phyloP scores from a whole-genome alignment of 2,797 vertebrate genomes.

The Liasis olivaceus region DNA sequence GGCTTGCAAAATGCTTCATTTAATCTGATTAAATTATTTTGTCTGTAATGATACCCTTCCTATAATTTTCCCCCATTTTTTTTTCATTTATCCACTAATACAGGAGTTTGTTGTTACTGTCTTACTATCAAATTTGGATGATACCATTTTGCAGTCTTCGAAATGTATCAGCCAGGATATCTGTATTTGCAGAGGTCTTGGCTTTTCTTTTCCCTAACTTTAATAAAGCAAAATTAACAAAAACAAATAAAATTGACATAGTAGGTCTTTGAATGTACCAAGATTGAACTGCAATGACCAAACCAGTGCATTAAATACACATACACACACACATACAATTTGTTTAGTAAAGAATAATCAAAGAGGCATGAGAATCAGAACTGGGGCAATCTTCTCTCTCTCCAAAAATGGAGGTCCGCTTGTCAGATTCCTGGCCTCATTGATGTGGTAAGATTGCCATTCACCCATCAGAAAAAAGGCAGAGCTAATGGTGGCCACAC shows the following conservation, averaged over 20 bases:
- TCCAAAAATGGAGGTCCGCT: neutral
- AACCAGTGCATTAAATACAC: neutral
- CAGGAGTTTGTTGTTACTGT: neutral
- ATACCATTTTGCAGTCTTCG: neutral
- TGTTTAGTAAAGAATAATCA: neutral
- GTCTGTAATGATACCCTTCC: too few relatives aligned
- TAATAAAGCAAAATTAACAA: neutral
- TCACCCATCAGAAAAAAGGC: neutral
- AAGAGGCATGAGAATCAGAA: neutral
- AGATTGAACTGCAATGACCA: neutral
- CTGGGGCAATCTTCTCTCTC: neutral
- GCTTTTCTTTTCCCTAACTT: neutral
- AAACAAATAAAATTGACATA: neutral
- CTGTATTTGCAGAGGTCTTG: neutral
- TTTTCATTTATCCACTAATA: neutral
- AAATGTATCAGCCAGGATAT: neutral
- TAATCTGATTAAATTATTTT: too few relatives aligned
- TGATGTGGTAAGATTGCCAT: neutral
- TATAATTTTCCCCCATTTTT: neutral
- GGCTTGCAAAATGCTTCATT: too few relatives aligned
- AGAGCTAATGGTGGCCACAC: too few relatives aligned
- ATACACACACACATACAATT: neutral
- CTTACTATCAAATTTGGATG: neutral
- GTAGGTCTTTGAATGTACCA: neutral
- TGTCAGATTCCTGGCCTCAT: too few relatives aligned